Percentiles rank a stretch among this genome's conserved stretches.
phyloP scores from a whole-genome alignment of 2,797 vertebrate species.

The Lepus townsendii region DNA sequence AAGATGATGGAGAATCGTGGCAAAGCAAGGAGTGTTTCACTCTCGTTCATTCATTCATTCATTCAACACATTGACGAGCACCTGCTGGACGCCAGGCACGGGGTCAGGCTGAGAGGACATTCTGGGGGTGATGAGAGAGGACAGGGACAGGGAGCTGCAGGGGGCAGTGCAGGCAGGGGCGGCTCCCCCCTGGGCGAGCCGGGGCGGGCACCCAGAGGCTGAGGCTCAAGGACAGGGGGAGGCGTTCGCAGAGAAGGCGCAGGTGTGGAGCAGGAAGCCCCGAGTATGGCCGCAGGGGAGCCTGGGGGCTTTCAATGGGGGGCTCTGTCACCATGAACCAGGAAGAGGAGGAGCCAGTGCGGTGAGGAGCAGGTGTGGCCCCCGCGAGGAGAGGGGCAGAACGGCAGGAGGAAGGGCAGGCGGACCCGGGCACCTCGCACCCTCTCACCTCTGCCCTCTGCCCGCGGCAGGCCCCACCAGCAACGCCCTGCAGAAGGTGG shows the following conservation, averaged over 20 bases:
- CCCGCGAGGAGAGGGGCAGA: background rate
- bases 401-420: accelerated
- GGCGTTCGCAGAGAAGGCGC: background rate
- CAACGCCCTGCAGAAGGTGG: constrained; percentile 94
- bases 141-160: background rate
- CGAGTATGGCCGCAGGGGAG: background rate
- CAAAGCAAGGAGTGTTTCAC: background rate
- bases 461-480: constrained; percentile 88
- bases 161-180: background rate
- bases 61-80: background rate
- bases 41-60: background rate
- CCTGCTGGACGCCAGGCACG: background rate
- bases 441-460: background rate
- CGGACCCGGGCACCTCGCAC: background rate
- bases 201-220: background rate
- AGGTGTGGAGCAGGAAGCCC: background rate
- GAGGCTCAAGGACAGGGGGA: background rate
- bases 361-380: too few species aligned
- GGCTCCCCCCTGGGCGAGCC: too few species aligned
- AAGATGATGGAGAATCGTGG: background rate
- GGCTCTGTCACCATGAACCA: background rate
- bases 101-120: background rate
- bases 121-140: background rate
- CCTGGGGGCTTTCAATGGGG: background rate
- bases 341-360: background rate